Evolutionary conservation across 30 jellyfish, hydroid and myxozoan genomes (phyloP).

Genomic region (Chironex yamaguchii): DNA sequence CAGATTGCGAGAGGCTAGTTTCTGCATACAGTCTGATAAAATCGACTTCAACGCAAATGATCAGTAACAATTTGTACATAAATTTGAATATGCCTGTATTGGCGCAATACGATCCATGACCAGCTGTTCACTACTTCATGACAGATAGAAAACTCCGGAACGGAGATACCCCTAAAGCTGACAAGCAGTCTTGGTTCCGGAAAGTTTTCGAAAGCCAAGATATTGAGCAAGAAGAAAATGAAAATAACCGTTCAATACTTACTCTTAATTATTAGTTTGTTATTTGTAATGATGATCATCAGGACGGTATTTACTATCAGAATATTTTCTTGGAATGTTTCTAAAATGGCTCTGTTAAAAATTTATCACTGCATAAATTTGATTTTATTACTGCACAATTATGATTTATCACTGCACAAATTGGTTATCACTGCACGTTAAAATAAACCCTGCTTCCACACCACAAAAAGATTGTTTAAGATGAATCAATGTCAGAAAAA

Average conservation of each 20-base stretch:
- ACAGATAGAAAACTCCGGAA: constrained; percentile 35
- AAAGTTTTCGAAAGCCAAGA: constrained; percentile 48
- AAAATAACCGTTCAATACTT: constrained; percentile 9
- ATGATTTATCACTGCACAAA: too few relatives aligned
- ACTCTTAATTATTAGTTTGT: constrained; percentile 20
- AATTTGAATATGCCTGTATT: constrained; percentile 29
- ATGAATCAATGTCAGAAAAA: too few relatives aligned
- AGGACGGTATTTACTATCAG: constrained; percentile 25
- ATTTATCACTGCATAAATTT: neutral
- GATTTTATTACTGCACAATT: neutral
- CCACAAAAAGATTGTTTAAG: too few relatives aligned
- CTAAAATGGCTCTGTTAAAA: constrained; percentile 37
- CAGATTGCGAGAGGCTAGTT: constrained; percentile 60
- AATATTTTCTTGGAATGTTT: constrained; percentile 25
- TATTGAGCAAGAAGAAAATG: constrained; percentile 18
- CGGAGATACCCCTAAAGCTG: constrained; percentile 22
- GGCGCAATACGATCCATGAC: constrained; percentile 50
- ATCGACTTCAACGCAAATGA: constrained; percentile 28
- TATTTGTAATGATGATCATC: constrained; percentile 23
- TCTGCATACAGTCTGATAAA: constrained; percentile 45
- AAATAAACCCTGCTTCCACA: too few relatives aligned
- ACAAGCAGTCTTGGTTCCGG: constrained; percentile 53
- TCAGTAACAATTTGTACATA: constrained; percentile 26
- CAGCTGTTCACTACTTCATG: constrained; percentile 51
- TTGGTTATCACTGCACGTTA: too few relatives aligned